Percentiles rank a stretch among this genome's conserved stretches.
Evolutionary conservation across 2,113 vertebrate genomes (phyloP).

Genomic region (Nothoprocta perdicaria): DNA sequence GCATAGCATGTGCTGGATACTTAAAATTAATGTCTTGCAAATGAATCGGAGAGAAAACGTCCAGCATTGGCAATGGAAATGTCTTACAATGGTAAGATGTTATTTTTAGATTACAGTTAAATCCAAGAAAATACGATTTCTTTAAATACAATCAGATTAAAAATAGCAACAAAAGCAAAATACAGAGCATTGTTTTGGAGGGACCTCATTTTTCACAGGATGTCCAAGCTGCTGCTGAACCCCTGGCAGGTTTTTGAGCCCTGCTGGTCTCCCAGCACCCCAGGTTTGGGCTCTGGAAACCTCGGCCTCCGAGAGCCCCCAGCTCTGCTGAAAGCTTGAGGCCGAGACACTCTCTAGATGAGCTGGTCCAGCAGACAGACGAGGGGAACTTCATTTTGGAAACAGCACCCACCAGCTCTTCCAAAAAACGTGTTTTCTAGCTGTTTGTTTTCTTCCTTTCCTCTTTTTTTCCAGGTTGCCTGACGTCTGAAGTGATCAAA

Average conservation of each 20-base stretch:
- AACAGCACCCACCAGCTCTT: neutral
- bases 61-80: too few species aligned
- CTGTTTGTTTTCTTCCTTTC: neutral
- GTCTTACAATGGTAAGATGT: neutral
- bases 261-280: neutral
- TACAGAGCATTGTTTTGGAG: neutral
- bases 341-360: neutral
- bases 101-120: neutral
- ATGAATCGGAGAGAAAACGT: neutral
- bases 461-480: neutral
- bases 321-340: neutral
- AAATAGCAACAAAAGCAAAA: neutral
- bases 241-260: neutral
- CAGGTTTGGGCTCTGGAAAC: neutral
- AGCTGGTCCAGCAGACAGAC: neutral
- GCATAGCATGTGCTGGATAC: neutral
- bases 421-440: conserved; percentile 2
- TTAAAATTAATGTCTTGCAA: neutral
- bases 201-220: neutral
- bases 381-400: neutral
- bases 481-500: conserved; percentile 64
- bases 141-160: neutral
- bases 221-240: neutral
- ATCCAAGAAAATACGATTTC: neutral
- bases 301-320: neutral